Evolutionary conservation across 2,888 invertebrate species (phyloP).

Genomic region (Branchinecta sandiegonensis): DNA sequence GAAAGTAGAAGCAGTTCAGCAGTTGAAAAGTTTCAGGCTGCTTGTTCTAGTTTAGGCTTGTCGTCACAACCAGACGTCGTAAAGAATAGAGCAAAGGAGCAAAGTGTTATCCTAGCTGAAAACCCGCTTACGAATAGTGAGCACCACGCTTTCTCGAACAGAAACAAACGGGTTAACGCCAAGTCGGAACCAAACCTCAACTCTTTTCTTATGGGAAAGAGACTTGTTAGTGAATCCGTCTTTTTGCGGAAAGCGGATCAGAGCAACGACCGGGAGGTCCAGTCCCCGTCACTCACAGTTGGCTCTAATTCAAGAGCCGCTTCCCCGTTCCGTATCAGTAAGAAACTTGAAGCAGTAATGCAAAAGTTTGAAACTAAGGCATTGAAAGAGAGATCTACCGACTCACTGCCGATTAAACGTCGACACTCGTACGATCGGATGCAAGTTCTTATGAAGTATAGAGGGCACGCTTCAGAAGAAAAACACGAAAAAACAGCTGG

Average conservation of each 20-base stretch:
- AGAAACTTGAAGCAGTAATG: neutral
- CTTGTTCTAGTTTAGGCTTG: too few species aligned
- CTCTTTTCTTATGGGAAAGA: conserved; percentile 50
- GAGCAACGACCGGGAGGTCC: neutral
- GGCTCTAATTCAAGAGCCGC: neutral
- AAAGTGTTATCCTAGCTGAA: neutral
- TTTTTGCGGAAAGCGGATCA: conserved; percentile 9
- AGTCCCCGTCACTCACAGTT: neutral
- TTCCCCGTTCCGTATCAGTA: neutral
- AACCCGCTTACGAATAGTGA: neutral
- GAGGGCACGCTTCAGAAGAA: too few species aligned
- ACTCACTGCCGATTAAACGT: too few species aligned
- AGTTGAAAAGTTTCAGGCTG: neutral
- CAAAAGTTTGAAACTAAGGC: neutral
- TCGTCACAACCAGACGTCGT: too few species aligned
- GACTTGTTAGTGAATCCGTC: conserved; percentile 52
- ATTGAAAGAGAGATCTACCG: too few species aligned
- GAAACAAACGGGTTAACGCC: conserved; percentile 18
- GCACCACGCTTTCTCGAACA: neutral
- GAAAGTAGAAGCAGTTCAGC: neutral
- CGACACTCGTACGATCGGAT: too few species aligned
- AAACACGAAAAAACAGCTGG: too few species aligned
- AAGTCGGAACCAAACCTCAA: conserved; percentile 44
- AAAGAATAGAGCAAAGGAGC: too few species aligned
- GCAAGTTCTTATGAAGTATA: too few species aligned